Evolutionary conservation across 2,797 vertebrate species (phyloP), one percentile per base, ranked within the genome.

Genomic region (Hybognathus amarus): DNA sequence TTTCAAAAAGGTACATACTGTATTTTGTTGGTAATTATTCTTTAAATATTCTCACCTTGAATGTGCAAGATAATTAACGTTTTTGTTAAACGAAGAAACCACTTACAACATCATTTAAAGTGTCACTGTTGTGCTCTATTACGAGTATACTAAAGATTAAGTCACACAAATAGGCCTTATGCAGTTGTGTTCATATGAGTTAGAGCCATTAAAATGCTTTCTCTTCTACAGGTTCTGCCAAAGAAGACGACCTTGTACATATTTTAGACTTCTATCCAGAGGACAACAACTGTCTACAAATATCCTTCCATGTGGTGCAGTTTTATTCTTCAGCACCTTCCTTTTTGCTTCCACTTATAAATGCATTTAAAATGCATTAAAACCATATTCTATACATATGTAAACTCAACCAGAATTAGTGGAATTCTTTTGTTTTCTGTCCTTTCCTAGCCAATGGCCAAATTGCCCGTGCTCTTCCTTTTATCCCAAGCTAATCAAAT

Each of bases 251-350:
- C 63, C 91, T 92, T 8, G 63, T 74, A 67, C 91, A 87, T 22
- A 94, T 98, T 10, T 83, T 92, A 0, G 85, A 92, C 18, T 95
- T 98, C 88, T 98, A 98, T 89, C 97, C 97, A 2, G 95, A 97
- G 75, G 97, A 99, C 89, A 90, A 85, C 94, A 96, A 97, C 24
- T 92, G 93, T 1, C 93, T 97, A 81, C 97, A 99, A 87, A 98
- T 99, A 99, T 98, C 98, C 97, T 98, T 95, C 22, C 11, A 59
- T 30, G 5, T 9, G 20, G n/a, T 56, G 6, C 27, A 12, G 64
- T 40, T 63, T 71, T 64, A 30, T 33, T 67, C 24, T 66, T 45
- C 24, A 15, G 40, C 22, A 42, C n/a, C 56, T 45, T 77, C 63
- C 2, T 45, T 64, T 47, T 50, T 36, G 3, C 50, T 8, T 42